Conservation (phyloP, 2,797 vertebrate genomes). For the Trichosurus vulpecula region DNA sequence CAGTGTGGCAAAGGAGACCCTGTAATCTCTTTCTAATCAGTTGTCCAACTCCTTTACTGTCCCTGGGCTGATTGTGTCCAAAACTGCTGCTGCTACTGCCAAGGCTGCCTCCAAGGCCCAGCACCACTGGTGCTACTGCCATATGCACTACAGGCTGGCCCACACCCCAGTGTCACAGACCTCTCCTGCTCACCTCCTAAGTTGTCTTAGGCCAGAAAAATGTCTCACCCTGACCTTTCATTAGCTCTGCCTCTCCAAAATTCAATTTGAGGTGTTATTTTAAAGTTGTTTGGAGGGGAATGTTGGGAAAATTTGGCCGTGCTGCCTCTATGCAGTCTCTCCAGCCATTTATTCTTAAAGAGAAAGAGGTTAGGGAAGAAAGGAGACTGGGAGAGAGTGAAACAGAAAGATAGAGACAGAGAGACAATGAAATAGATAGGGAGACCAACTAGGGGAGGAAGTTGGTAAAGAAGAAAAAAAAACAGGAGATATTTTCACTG, state of each 20-base stretch:
- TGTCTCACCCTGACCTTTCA: background rate
- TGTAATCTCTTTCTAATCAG: too few species aligned
- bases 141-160: background rate
- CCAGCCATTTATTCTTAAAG: background rate
- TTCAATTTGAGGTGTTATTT: background rate
- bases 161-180: too few species aligned
- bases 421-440: background rate
- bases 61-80: background rate
- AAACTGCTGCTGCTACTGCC: background rate
- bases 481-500: background rate
- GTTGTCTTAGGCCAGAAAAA: background rate
- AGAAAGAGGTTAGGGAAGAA: background rate
- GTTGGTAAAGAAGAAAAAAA: background rate
- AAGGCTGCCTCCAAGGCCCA: background rate
- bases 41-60: too few species aligned
- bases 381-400: background rate
- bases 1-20: too few species aligned
- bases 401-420: background rate
- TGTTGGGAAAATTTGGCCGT: background rate
- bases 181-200: too few species aligned
- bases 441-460: background rate
- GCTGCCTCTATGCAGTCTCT: background rate
- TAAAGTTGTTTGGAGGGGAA: background rate
- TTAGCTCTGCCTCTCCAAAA: background rate
- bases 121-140: background rate